Base-by-base conservation (phyloP, 2,113 vertebrate genomes). In the Phrynosoma platyrhinos region DNA sequence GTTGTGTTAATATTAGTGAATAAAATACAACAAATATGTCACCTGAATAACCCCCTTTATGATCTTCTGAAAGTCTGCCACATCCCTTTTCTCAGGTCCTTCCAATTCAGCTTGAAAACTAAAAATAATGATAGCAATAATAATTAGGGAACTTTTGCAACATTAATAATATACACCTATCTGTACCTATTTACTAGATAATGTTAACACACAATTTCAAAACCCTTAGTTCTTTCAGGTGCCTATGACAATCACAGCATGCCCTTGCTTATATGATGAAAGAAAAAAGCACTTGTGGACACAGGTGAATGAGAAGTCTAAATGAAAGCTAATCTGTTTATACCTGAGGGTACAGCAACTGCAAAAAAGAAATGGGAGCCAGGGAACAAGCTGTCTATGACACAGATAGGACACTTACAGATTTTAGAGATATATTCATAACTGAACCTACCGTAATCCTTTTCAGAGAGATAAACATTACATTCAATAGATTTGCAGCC, bases 21-120 rank as follows among this genome's bases (percentile, higher is more conserved):
- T 27, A 72, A 82, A 0, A 90, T 14, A 88, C 9, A 82, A 9
- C 16, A 64, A 87, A 83, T 3, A 53, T 27, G 40, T 85, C 36
- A 84, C 27, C 36, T 68, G 32, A 42, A 88, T 94, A 97, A 97
- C 97, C 96, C 97, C 90, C 27, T 84, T 7, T 47, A 52, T 1
- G 36, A 85, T 90, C 68, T 83, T 83, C 92, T 89, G 85, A 27
- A 92, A 79, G 27, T 93, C 87, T 75, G n/a, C 6, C 13, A 0
- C 2, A 86, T 90, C 80, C 83, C 87, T 86, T 85, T 53, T 92
- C 32, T 90, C 72, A 2, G 52, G 53, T 3, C 0, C 52, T 87
- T 84, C 82, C 58, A 91, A 90, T 83, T 79, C 75, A 83, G 86
- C 72, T 82, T 92, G 85, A 94, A 94, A 95, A 91, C 97, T 97